phyloP scores from a whole-genome alignment of 2,113 vertebrate species.

The Coregonus clupeaformis region DNA sequence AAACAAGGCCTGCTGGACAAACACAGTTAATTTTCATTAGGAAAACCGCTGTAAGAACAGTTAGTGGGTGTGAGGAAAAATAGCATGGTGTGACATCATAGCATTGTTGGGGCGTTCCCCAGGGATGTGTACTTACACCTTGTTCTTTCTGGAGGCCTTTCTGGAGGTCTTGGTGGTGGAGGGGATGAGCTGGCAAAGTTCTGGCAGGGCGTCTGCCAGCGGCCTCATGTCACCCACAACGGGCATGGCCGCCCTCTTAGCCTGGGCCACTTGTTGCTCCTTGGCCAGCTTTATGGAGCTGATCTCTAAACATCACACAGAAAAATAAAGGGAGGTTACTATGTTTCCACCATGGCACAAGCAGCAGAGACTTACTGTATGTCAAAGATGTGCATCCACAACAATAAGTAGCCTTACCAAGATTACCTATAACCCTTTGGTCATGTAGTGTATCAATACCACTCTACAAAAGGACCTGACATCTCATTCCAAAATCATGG shows the following conservation, averaged over 20 bases:
- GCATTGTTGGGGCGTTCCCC: background rate
- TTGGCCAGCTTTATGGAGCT: constrained; percentile 79
- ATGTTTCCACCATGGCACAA: too few relatives aligned
- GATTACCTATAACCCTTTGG: background rate
- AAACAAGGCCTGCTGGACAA: too few relatives aligned
- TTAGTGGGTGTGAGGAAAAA: too few relatives aligned
- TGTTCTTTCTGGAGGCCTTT: constrained; percentile 52
- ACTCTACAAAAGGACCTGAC: too few relatives aligned
- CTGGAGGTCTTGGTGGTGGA: constrained; percentile 8
- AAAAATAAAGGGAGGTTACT: background rate
- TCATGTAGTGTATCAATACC: too few relatives aligned
- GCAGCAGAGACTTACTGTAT: too few relatives aligned
- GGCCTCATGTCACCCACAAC: constrained; percentile 89
- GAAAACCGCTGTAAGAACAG: too few relatives aligned
- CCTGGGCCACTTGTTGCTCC: constrained; percentile 75
- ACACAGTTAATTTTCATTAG: too few relatives aligned
- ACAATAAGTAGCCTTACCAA: background rate
- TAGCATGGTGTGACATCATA: too few relatives aligned
- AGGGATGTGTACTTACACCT: constrained; percentile 40
- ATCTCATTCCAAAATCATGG: too few relatives aligned
- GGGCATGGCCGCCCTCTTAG: constrained; percentile 73
- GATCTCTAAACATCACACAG: constrained; percentile 76
- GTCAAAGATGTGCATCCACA: background rate
- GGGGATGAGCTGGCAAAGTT: constrained; percentile 76
- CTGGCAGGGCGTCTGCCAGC: constrained; percentile 84